Conservation (phyloP, 2,888 invertebrate genomes). For the Chaitophorus viminalis region DNA sequence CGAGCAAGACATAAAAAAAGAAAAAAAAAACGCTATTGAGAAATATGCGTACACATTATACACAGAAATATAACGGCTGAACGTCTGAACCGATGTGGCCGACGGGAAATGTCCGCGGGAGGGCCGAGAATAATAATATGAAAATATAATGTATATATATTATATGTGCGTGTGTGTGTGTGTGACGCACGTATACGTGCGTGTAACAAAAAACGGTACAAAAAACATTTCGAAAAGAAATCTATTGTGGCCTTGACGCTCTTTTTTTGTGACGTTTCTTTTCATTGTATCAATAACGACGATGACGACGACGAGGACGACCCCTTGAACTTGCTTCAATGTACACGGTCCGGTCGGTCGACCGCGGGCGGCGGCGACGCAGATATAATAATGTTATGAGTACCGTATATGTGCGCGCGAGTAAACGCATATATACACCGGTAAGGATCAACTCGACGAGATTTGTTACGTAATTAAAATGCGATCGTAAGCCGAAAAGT, state of each 20-base stretch:
- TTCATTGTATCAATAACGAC: neutral
- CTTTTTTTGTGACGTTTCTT: slow-evolving; percentile 15
- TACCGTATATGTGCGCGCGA: neutral
- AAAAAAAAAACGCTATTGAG: neutral
- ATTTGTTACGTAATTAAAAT: slow-evolving; percentile 20
- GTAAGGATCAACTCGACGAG: neutral
- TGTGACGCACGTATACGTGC: neutral
- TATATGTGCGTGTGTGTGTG: neutral
- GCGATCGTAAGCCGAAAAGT: slow-evolving; percentile 1
- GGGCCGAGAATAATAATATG: slow-evolving; percentile 6
- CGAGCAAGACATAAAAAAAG: neutral
- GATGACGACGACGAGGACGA: too few relatives aligned
- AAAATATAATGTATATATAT: neutral
- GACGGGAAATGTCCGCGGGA: slow-evolving; percentile 14
- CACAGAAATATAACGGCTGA: neutral
- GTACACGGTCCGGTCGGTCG: neutral
- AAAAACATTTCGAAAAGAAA: slow-evolving; percentile 32
- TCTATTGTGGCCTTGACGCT: slow-evolving; percentile 16
- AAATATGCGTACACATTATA: neutral
- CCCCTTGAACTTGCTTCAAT: neutral
- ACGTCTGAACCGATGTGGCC: neutral
- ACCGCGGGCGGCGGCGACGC: neutral
- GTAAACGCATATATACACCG: neutral
- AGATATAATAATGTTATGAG: too few relatives aligned
- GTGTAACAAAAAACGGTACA: slow-evolving; percentile 12